Conservation (phyloP, 2,888 invertebrate genomes). For the Petrolisthes cinctipes region DNA sequence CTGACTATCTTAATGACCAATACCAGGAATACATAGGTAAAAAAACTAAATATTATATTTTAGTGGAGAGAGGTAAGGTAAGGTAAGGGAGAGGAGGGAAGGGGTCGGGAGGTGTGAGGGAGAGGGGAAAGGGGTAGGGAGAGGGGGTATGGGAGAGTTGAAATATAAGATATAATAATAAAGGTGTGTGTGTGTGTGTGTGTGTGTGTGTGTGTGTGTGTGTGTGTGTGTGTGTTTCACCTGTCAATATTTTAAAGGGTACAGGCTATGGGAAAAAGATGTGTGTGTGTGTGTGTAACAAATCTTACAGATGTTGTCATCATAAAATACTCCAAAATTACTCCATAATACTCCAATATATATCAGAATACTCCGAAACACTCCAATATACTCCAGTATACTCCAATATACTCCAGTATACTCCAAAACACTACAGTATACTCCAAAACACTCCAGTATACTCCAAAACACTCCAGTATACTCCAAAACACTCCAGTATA, state of each 20-base stretch:
- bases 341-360: too few species aligned
- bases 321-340: background rate
- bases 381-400: too few species aligned
- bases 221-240: conserved; percentile 1
- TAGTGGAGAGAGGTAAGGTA: background rate
- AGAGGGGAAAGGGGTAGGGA: background rate
- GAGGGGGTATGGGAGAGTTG: background rate
- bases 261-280: background rate
- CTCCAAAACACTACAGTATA: too few species aligned
- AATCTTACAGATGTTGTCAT: too few species aligned
- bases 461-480: too few species aligned
- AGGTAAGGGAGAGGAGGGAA: background rate
- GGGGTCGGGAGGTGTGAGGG: background rate
- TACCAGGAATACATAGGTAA: too few species aligned
- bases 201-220: conserved; percentile 1
- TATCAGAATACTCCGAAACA: too few species aligned
- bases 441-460: too few species aligned
- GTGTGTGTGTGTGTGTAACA: background rate
- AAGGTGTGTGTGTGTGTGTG: background rate
- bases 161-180: background rate
- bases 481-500: too few species aligned
- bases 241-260: background rate
- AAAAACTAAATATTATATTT: background rate
- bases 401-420: too few species aligned
- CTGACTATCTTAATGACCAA: too few species aligned